Conservation (phyloP, 1,140 invertebrate species). For the Cecropterus lyciades region DNA sequence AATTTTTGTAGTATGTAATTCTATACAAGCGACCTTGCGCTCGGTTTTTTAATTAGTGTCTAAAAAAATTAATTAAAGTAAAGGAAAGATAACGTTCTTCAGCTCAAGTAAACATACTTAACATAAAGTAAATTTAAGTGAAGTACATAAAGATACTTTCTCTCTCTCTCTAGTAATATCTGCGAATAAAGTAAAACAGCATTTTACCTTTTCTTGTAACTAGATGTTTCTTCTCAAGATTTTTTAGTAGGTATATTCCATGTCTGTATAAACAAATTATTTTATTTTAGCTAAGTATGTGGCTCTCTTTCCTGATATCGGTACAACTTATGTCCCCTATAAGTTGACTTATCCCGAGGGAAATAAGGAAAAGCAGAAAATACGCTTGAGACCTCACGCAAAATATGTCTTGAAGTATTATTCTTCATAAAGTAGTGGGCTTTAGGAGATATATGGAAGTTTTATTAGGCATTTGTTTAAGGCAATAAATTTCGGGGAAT, state of each 20-base stretch:
- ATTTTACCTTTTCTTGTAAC: background rate
- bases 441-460: constrained; percentile 38
- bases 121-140: too few relatives aligned
- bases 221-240: too few relatives aligned
- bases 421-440: constrained; percentile 53
- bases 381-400: constrained; percentile 67
- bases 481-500: constrained; percentile 29
- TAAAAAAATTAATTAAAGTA: too few relatives aligned
- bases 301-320: constrained; percentile 55
- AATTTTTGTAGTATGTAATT: too few relatives aligned
- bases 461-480: constrained; percentile 38
- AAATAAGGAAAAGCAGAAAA: constrained; percentile 76
- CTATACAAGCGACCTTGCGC: too few relatives aligned
- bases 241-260: too few relatives aligned
- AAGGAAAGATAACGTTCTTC: too few relatives aligned
- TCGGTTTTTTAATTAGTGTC: too few relatives aligned
- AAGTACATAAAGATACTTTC: too few relatives aligned
- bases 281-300: constrained; percentile 21
- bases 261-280: constrained; percentile 21
- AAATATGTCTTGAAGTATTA: constrained; percentile 73
- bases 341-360: constrained; percentile 74
- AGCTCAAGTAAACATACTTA: too few relatives aligned
- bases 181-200: too few relatives aligned
- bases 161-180: too few relatives aligned
- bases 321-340: constrained; percentile 71